Percentiles rank a stretch among this genome's conserved stretches.
Evolutionary conservation across 2,888 invertebrate species (phyloP).

Genomic region (Spatulosminthurus flaviceps): DNA sequence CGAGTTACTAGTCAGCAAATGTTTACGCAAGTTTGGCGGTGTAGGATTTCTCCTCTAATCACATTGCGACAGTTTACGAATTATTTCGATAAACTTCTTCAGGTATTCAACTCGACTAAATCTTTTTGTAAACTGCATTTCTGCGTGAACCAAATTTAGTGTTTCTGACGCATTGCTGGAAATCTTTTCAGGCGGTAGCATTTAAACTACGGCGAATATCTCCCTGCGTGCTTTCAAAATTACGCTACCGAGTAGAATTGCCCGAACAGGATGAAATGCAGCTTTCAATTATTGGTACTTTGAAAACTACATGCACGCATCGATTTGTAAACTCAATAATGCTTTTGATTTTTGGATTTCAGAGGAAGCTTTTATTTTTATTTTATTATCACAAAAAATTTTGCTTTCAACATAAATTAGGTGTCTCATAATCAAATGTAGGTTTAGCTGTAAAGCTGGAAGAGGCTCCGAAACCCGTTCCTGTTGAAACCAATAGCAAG

Average conservation of each 20-base stretch:
- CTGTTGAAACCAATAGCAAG: no score
- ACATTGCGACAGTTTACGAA: slow-evolving; percentile 65
- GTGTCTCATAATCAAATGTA: no score
- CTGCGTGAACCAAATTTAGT: not conserved
- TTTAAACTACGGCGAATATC: slow-evolving; percentile 89
- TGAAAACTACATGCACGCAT: not conserved
- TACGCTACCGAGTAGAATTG: slow-evolving; percentile 83
- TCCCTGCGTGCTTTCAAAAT: slow-evolving; percentile 84
- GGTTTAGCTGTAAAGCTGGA: slow-evolving; percentile 37
- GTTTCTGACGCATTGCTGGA: no score
- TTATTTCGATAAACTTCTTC: slow-evolving; percentile 67
- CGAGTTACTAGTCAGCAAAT: slow-evolving; percentile 79
- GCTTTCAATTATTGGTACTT: slow-evolving; percentile 70
- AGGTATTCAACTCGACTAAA: slow-evolving; percentile 64
- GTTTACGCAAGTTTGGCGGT: slow-evolving; percentile 82
- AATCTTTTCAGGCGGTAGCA: slow-evolving; percentile 75
- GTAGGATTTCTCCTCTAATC: slow-evolving; percentile 65
- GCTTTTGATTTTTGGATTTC: no score
- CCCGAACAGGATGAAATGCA: slow-evolving; percentile 83
- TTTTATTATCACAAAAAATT: no score
- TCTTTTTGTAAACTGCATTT: no score
- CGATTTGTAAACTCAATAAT: no score
- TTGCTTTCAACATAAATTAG: no score
- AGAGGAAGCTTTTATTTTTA: no score
- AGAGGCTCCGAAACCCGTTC: not conserved